A percentile compares a stretch with the other conserved stretches of the same genome.
phyloP scores from a whole-genome alignment of 2,797 vertebrate species.

The Anas bahamensis region DNA sequence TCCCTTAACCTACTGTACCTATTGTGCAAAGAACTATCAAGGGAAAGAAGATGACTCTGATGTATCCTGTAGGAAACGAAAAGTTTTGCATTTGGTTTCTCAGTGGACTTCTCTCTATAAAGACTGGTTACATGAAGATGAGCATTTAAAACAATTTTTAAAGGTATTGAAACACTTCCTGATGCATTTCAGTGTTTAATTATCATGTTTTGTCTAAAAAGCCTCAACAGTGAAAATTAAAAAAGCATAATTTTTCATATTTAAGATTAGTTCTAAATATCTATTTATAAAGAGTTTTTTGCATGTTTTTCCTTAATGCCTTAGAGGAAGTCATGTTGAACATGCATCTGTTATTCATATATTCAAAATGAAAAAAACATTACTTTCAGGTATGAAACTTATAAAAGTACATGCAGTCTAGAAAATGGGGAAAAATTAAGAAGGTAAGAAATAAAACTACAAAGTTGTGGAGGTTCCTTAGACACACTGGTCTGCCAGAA shows the following conservation, averaged over 20 bases:
- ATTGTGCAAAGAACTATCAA: conserved; percentile 90
- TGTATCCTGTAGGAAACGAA: conserved; percentile 89
- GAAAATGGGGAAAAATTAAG: neutral
- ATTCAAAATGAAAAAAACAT: neutral
- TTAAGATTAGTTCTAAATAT: neutral
- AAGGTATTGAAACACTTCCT: conserved; percentile 83
- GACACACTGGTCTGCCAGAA: neutral
- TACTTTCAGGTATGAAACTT: neutral
- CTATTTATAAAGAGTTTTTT: neutral
- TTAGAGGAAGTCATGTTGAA: neutral
- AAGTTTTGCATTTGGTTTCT: conserved; percentile 93
- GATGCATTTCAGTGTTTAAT: neutral
- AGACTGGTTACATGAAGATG: conserved; percentile 92
- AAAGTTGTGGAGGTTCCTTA: neutral
- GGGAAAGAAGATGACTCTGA: conserved; percentile 89
- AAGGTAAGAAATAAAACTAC: neutral
- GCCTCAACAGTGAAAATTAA: neutral
- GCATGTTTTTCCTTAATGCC: neutral
- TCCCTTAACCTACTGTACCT: conserved; percentile 85
- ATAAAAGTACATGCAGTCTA: accelerated
- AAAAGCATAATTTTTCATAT: neutral
- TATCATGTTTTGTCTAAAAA: neutral
- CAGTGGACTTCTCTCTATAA: conserved; percentile 92
- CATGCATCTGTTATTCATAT: neutral
- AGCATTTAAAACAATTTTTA: conserved; percentile 92